Base-by-base conservation (phyloP, 2,888 invertebrate species). In the Orthosia incerta region DNA sequence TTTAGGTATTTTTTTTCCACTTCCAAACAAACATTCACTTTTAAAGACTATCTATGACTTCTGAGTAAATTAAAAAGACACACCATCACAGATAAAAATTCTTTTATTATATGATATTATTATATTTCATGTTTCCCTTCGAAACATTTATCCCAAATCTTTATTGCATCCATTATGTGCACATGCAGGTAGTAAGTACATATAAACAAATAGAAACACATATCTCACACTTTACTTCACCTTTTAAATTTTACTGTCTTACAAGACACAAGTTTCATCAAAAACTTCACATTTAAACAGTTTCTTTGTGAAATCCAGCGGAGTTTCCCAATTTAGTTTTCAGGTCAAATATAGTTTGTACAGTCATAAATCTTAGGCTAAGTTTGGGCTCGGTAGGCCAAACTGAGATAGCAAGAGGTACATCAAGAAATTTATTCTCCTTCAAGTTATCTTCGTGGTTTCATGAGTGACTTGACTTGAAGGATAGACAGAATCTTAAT, bases 261-360 rank as follows among this genome's bases (percentile, higher is more conserved):
- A 59, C 55, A 71, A 64, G 63, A 68, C 56, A 68, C 39, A 20
- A 77, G 50, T 71, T 75, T 61, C 78, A 69, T 53, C 50, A 3
- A 53, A 78, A 83, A 73, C 70, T 83, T 72, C 51, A 80, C 79
- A 79, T 82, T 73, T 69, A 68, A 83, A 78, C 76, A 79, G 55
- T 80, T 84, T 77, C 71, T 23, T 31, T 73, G 61, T 57, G 75
- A 84, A 80, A 83, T 78, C 79, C 70, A 79, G 77, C 69, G 46
- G 63, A 79, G 80, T 74, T 59, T 78, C 79, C 68, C 76, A 84
- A 87, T 88, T 89, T 88, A 89, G 88, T 87, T 89, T 86, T 83
- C 79, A 84, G 84, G 88, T 88, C 89, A 89, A 89, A 88, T 90
- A 88, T 88, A 88, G 88, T 90, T 88, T 79, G 86, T 80, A 83